phyloP scores from a whole-genome alignment of 2,888 invertebrate species.

The Tipula lateralis region DNA sequence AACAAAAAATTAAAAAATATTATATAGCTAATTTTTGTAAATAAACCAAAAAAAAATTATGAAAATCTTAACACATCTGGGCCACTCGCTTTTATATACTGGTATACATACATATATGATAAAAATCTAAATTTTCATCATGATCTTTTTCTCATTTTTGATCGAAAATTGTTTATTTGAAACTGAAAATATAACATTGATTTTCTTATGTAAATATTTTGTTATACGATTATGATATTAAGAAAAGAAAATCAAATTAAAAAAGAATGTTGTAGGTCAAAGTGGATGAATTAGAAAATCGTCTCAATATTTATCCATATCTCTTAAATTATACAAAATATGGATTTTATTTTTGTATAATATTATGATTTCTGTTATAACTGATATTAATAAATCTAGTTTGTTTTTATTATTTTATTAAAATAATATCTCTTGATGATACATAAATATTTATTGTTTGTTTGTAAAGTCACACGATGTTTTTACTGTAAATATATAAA shows the following conservation, averaged over 20 bases:
- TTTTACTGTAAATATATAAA: not conserved
- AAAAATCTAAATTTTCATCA: not conserved
- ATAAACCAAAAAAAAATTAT: not conserved
- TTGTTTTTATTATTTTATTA: not conserved
- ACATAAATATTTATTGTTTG: not conserved
- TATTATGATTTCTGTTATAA: not conserved
- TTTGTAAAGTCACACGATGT: not conserved
- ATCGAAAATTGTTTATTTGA: constrained; percentile 2
- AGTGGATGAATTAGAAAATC: not conserved
- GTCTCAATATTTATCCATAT: not conserved
- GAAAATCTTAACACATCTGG: constrained; percentile 24
- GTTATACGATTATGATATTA: not conserved
- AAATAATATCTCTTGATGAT: not conserved
- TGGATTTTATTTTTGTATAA: too few relatives aligned
- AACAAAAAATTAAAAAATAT: not conserved
- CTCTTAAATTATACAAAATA: not conserved
- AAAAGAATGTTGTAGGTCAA: constrained; percentile 9
- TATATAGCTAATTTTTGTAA: constrained; percentile 12
- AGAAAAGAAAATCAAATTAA: not conserved
- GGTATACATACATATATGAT: not conserved
- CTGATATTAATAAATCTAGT: not conserved
- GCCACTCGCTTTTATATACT: not conserved
- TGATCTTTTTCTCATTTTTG: not conserved
- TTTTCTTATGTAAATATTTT: not conserved
- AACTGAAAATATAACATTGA: not conserved